phyloP scores from a whole-genome alignment of 1,140 invertebrate genomes.

The Coptotermes formosanus region DNA sequence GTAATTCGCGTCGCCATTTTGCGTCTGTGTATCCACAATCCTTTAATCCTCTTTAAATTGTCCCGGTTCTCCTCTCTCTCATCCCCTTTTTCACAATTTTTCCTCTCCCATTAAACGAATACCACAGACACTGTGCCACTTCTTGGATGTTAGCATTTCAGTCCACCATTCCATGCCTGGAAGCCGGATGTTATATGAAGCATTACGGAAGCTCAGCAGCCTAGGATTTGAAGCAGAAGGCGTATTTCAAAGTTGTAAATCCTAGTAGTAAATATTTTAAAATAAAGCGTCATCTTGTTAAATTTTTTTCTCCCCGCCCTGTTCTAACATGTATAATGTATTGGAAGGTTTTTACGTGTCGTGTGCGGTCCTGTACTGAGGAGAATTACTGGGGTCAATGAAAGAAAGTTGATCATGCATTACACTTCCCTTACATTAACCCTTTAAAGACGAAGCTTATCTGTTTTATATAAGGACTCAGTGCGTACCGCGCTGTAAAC shows the following conservation, averaged over 20 bases:
- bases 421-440: too few species aligned
- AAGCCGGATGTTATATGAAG: not conserved
- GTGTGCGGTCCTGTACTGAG: not conserved
- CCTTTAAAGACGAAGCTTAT: too few species aligned
- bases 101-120: not conserved
- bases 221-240: not conserved
- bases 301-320: not conserved
- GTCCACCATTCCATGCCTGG: not conserved
- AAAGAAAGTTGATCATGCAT: not conserved
- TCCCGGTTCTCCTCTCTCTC: not conserved
- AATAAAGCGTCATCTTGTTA: not conserved
- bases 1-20: constrained; percentile 14
- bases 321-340: not conserved
- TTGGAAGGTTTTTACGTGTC: too few species aligned
- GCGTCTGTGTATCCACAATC: constrained; percentile 3
- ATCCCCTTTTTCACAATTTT: not conserved
- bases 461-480: too few species aligned
- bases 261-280: not conserved
- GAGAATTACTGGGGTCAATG: not conserved
- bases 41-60: constrained; percentile 19
- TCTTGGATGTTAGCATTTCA: not conserved
- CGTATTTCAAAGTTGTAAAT: constrained; percentile 10
- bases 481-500: too few species aligned
- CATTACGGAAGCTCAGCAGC: not conserved
- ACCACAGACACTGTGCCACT: not conserved